phyloP scores from a whole-genome alignment of 2,113 vertebrate species.

The Candoia aspera region DNA sequence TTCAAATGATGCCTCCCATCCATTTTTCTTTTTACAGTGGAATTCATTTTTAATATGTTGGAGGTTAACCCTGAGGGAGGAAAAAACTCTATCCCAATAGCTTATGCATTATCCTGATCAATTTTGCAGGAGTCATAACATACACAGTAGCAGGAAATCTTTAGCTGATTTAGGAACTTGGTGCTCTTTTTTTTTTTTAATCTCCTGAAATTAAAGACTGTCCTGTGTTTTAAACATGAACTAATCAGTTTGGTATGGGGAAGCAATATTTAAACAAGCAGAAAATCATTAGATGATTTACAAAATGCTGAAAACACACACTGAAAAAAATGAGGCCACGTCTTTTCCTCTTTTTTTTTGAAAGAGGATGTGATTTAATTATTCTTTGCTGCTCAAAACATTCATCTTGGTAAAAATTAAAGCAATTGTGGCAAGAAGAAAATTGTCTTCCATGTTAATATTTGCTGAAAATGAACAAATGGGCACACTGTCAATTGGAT shows the following conservation, averaged over 20 bases:
- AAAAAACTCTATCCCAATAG: background rate
- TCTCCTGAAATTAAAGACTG: slow-evolving; percentile 26
- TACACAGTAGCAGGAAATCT: slow-evolving; percentile 44
- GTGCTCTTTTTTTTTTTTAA: background rate
- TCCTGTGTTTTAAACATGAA: slow-evolving; percentile 30
- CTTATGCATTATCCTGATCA: background rate
- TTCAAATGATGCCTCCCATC: background rate
- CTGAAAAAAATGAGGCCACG: slow-evolving; percentile 39
- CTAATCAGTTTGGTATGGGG: slow-evolving; percentile 60
- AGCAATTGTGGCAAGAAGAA: slow-evolving; percentile 65
- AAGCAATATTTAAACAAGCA: slow-evolving; percentile 67
- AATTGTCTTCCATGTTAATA: slow-evolving; percentile 61
- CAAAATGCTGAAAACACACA: slow-evolving; percentile 44
- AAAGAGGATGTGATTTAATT: slow-evolving; percentile 65
- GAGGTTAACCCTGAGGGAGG: background rate
- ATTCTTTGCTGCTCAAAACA: slow-evolving; percentile 43
- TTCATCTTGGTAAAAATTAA: slow-evolving; percentile 66
- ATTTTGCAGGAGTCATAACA: background rate
- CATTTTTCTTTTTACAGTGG: slow-evolving; percentile 9
- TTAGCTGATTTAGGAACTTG: slow-evolving; percentile 61
- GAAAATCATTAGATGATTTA: slow-evolving; percentile 72
- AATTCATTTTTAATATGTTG: background rate
- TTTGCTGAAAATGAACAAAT: slow-evolving; percentile 64
- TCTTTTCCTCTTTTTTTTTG: slow-evolving; percentile 11
- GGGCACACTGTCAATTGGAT: slow-evolving; percentile 28